Conservation (phyloP, 2,888 invertebrate species). For the Agelastica alni region DNA sequence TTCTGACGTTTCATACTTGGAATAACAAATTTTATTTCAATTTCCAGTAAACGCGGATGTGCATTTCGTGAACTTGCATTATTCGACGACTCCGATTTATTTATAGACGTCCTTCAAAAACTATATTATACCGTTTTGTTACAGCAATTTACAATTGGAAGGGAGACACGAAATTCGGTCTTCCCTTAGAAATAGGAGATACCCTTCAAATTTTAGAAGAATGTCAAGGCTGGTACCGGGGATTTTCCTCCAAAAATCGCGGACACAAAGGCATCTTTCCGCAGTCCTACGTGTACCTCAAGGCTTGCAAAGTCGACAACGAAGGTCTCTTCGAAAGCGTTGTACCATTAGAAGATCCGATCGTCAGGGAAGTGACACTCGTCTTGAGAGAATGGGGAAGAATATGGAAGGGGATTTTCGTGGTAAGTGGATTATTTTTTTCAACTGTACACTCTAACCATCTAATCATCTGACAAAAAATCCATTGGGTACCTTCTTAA, state of each 20-base stretch:
- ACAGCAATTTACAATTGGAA: constrained; percentile 91
- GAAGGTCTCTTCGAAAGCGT: constrained; percentile 75
- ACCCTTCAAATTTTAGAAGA: constrained; percentile 91
- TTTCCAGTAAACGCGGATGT: not conserved
- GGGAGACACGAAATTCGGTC: constrained; percentile 77
- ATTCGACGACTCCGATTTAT: too few species aligned
- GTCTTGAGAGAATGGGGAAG: constrained; percentile 92
- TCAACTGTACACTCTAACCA: not conserved
- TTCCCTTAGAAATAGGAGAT: constrained; percentile 89
- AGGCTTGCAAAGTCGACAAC: constrained; percentile 79
- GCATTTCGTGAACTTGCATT: not conserved
- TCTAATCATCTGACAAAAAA: too few species aligned
- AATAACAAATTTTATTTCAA: not conserved
- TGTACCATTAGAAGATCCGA: constrained; percentile 80
- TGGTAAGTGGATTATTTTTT: too few species aligned
- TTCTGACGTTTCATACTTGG: not conserved
- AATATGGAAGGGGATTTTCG: constrained; percentile 90
- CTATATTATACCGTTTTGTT: too few species aligned
- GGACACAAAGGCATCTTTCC: constrained; percentile 77
- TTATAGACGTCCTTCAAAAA: too few species aligned
- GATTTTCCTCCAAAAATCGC: constrained; percentile 77
- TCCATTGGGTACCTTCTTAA: too few species aligned
- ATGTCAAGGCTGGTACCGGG: constrained; percentile 88
- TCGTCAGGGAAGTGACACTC: constrained; percentile 88
- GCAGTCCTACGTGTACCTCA: constrained; percentile 77